Evolutionary conservation across 1,140 invertebrate species (phyloP).

Genomic region (Lethrus apterus): DNA sequence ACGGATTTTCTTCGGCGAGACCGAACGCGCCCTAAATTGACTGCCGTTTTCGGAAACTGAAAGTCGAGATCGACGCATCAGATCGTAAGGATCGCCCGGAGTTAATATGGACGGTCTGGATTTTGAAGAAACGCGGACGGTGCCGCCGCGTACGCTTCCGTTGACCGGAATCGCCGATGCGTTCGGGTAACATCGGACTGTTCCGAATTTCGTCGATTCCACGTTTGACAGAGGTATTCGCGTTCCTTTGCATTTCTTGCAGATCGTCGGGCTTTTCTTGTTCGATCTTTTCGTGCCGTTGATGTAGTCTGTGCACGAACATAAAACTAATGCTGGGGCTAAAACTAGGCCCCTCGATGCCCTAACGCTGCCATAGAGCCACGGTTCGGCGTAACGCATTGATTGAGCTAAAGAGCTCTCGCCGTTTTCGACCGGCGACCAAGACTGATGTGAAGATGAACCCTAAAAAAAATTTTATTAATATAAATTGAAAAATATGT

Average conservation of each 20-base stretch:
- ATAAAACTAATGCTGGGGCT: conserved; percentile 57
- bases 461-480: conserved; percentile 23
- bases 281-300: conserved; percentile 62
- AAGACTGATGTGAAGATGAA: conserved; percentile 26
- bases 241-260: conserved; percentile 74
- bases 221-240: conserved; percentile 53
- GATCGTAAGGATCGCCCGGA: conserved; percentile 65
- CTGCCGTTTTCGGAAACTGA: conserved; percentile 47
- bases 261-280: conserved; percentile 56
- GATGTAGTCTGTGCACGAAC: conserved; percentile 67
- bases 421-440: conserved; percentile 23
- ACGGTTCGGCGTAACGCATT: conserved; percentile 76
- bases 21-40: conserved; percentile 26
- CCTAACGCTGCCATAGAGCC: conserved; percentile 69
- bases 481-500: conserved; percentile 3
- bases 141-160: conserved; percentile 45
- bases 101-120: conserved; percentile 52
- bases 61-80: conserved; percentile 67
- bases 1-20: conserved; percentile 24
- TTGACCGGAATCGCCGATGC: conserved; percentile 20
- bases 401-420: conserved; percentile 57
- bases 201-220: conserved; percentile 35
- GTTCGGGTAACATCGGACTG: conserved; percentile 45
- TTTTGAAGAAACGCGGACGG: conserved; percentile 54
- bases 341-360: conserved; percentile 50